Evolutionary conservation across 2,797 vertebrate species (phyloP).

Genomic region (Arnoldichthys spilopterus): DNA sequence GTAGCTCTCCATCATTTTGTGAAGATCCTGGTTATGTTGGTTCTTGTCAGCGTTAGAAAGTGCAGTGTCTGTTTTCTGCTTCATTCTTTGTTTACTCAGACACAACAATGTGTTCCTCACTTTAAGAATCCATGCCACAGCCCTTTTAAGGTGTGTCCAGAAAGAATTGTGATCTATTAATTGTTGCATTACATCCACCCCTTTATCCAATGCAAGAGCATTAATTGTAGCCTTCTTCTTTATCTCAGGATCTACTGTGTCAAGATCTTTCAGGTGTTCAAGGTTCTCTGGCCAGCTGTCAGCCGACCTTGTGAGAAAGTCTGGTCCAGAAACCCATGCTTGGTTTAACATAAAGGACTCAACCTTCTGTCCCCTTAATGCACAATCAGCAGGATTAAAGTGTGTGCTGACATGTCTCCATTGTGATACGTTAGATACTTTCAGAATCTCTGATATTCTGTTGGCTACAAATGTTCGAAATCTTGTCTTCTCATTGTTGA

Average conservation of each 20-base stretch:
- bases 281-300: neutral
- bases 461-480: neutral
- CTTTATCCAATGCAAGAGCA: neutral
- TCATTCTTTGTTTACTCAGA: no score
- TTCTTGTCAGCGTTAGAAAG: no score
- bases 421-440: no score
- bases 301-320: neutral
- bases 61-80: no score
- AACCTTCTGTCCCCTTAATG: no score
- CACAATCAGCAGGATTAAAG: no score
- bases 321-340: no score
- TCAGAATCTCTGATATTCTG: no score
- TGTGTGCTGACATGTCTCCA: no score
- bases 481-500: neutral
- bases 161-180: conserved; percentile 4
- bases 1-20: no score
- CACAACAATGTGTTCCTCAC: neutral
- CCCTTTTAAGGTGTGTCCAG: conserved; percentile 11
- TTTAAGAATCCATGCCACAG: conserved; percentile 2
- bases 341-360: no score
- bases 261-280: neutral
- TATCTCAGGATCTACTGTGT: neutral
- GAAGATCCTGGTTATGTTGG: no score
- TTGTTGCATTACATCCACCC: neutral
- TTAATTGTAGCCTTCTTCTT: neutral